These are phyloP conservation scores for Sinocyclocheilus grahami DNA, from an alignment of 2,113 vertebrate genomes.

Conservation along the genomic window DNA sequence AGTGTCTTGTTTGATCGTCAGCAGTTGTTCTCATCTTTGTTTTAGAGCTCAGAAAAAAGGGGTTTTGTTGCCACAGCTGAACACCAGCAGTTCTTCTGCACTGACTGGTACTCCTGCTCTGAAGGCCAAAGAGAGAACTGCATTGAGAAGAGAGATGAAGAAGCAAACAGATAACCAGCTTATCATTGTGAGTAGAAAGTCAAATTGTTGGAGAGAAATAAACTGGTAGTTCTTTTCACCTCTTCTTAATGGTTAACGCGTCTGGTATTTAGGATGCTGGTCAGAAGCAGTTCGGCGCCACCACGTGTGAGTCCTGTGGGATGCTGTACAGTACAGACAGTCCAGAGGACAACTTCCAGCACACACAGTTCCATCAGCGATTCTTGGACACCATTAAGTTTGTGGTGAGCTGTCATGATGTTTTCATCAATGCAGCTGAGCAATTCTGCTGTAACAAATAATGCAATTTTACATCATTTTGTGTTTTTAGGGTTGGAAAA, in stretches of 20 bases:
- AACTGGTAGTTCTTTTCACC: not conserved
- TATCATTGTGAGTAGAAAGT: conserved; percentile 81
- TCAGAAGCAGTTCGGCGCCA: conserved; percentile 89
- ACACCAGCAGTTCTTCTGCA: conserved; percentile 67
- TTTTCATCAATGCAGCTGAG: not conserved
- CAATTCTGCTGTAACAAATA: not conserved
- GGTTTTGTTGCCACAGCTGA: conserved; percentile 59
- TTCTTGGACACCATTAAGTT: conserved; percentile 86
- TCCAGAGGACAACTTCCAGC: conserved; percentile 88
- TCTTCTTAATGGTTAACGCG: not conserved
- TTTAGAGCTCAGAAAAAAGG: conserved; percentile 62
- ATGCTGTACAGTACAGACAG: conserved; percentile 90
- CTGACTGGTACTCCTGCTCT: conserved; percentile 37
- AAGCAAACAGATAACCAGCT: conserved; percentile 81
- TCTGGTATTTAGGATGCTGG: conserved; percentile 83
- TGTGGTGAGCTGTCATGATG: conserved; percentile 72
- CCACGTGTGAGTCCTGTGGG: conserved; percentile 84
- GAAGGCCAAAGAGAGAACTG: conserved; percentile 66
- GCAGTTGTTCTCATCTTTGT: not conserved
- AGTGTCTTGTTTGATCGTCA: not conserved
- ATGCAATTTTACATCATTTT: not conserved
- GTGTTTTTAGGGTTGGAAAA: conserved; percentile 88
- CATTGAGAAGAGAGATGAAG: conserved; percentile 72
- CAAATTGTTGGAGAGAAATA: not conserved
- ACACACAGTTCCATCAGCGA: conserved; percentile 86